Conservation (phyloP, 2,888 invertebrate genomes). For the Platycheirus rosarum region DNA sequence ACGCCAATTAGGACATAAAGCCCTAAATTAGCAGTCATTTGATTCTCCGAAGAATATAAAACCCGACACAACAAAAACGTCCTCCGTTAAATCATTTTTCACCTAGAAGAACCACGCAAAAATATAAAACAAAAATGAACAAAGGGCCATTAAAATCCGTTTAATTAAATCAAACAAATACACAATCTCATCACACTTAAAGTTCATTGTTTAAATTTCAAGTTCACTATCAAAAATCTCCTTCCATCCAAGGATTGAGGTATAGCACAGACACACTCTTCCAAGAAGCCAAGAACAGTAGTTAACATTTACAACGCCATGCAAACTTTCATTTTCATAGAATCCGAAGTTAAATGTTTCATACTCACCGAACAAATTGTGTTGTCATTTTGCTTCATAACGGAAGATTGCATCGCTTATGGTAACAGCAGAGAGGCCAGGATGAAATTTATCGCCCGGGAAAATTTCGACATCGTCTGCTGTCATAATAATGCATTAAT, state of each 20-base stretch:
- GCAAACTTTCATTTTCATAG: conserved; percentile 20
- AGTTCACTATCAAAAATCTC: conserved; percentile 23
- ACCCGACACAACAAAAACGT: conserved; percentile 91
- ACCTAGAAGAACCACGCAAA: conserved; percentile 77
- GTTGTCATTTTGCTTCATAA: conserved; percentile 79
- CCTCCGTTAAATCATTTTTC: conserved; percentile 83
- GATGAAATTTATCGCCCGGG: conserved; percentile 92
- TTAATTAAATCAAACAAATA: conserved; percentile 32
- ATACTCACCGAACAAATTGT: conserved; percentile 81
- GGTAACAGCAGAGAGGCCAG: conserved; percentile 87
- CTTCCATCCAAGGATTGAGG: neutral
- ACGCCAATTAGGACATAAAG: conserved; percentile 90
- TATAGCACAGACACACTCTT: neutral
- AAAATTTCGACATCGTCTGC: conserved; percentile 94
- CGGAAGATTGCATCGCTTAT: conserved; percentile 84
- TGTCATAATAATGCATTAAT: conserved; percentile 77
- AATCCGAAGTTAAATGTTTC: conserved; percentile 15
- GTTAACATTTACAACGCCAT: conserved; percentile 25
- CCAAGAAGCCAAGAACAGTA: neutral
- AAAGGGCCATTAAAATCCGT: conserved; percentile 61
- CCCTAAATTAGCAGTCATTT: conserved; percentile 92
- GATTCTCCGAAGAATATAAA: conserved; percentile 93
- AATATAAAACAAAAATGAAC: conserved; percentile 14
- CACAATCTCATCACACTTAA: conserved; percentile 4
- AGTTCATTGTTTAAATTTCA: conserved; percentile 46